Evolutionary conservation across 1,140 invertebrate genomes (phyloP).

Genomic region (Diploscapter pachys): DNA sequence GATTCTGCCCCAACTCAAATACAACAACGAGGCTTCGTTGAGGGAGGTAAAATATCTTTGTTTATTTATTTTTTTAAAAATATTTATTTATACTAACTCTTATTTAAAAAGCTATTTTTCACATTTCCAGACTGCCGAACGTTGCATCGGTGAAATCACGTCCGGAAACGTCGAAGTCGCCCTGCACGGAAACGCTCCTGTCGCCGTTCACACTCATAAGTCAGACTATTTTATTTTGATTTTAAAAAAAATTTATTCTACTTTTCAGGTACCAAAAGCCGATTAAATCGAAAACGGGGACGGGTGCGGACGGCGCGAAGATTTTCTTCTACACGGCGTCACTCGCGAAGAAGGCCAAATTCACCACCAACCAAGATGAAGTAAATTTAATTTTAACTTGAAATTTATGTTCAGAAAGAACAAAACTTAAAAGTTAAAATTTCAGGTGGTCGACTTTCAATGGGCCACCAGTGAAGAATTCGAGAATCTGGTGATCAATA

Average conservation of each 20-base stretch:
- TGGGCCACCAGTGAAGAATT: conserved; percentile 45
- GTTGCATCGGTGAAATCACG: conserved; percentile 39
- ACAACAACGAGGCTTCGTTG: conserved; percentile 48
- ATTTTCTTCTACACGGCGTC: conserved; percentile 47
- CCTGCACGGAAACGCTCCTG: conserved; percentile 46
- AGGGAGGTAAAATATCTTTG: conserved; percentile 37
- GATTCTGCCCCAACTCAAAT: conserved; percentile 47
- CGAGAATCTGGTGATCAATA: too few species aligned
- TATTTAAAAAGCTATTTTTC: conserved; percentile 17
- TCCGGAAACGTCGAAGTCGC: conserved; percentile 11
- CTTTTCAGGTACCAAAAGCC: conserved; percentile 24
- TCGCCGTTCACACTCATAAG: conserved; percentile 33
- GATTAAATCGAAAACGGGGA: background rate
- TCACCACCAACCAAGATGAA: conserved; percentile 20
- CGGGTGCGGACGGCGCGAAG: conserved; percentile 25
- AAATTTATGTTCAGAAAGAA: background rate
- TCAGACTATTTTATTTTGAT: conserved; percentile 3
- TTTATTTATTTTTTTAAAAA: background rate
- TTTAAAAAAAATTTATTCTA: background rate
- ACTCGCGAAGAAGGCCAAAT: conserved; percentile 29
- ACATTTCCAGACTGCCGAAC: conserved; percentile 46
- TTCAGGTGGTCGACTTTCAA: conserved; percentile 33
- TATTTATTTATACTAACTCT: background rate
- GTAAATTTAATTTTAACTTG: background rate
- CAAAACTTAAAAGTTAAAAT: background rate